Conservation (phyloP, 2,888 invertebrate species). For the Eilema depressum region DNA sequence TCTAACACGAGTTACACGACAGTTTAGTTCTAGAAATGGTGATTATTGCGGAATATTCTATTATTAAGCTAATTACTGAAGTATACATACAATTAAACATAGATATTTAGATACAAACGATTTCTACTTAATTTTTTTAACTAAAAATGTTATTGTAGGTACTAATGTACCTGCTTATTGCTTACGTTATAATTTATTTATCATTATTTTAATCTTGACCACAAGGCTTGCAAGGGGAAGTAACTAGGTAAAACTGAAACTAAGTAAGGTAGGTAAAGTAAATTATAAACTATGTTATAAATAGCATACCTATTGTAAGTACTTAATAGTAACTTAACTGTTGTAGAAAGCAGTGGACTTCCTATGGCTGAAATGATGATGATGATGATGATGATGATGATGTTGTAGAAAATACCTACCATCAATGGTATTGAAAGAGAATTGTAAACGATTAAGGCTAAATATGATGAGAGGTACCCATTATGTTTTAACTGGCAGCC, state of each 20-base stretch:
- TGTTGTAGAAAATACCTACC: too few relatives aligned
- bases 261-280: neutral
- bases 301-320: neutral
- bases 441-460: neutral
- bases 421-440: neutral
- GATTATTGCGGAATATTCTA: neutral
- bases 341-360: too few relatives aligned
- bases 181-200: neutral
- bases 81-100: neutral
- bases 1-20: neutral
- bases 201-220: neutral
- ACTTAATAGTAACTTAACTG: neutral
- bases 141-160: neutral
- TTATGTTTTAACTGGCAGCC: neutral
- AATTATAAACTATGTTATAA: neutral
- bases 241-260: neutral
- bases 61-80: neutral
- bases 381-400: too few relatives aligned
- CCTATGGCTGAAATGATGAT: too few relatives aligned
- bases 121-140: neutral
- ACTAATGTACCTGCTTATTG: neutral
- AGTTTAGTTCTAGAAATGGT: neutral
- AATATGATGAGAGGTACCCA: neutral
- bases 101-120: too few relatives aligned
- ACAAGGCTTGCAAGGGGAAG: conserved; percentile 1